phyloP scores from a whole-genome alignment of 2,888 invertebrate species.

The Caenorhabditis parvicauda region DNA sequence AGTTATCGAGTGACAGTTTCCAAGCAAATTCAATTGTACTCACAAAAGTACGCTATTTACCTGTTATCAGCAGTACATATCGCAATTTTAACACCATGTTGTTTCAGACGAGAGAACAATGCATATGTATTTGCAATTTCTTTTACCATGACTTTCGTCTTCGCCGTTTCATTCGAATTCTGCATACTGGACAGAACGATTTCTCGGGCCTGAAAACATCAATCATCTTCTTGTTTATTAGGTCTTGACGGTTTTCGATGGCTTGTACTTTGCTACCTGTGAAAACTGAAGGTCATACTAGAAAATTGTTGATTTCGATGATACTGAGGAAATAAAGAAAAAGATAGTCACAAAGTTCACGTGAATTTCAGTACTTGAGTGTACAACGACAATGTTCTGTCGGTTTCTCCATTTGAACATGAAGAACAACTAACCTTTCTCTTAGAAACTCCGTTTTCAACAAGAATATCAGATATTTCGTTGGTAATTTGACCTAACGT shows the following conservation, averaged over 20 bases:
- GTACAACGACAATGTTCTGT: too few relatives aligned
- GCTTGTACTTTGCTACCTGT: too few relatives aligned
- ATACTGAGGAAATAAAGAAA: too few relatives aligned
- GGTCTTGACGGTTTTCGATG: too few relatives aligned
- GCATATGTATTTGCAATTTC: slow-evolving; percentile 63
- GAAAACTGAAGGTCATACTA: too few relatives aligned
- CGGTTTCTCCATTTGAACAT: too few relatives aligned
- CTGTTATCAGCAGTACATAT: slow-evolving; percentile 65
- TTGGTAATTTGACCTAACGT: slow-evolving; percentile 63
- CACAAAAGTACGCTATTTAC: too few relatives aligned
- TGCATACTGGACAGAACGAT: slow-evolving; percentile 8
- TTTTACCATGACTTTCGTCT: slow-evolving; percentile 54
- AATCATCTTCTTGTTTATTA: too few relatives aligned
- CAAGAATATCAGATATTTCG: slow-evolving; percentile 60
- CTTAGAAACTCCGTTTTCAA: slow-evolving; percentile 46
- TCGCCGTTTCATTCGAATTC: slow-evolving; percentile 13
- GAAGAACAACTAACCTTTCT: slow-evolving; percentile 6
- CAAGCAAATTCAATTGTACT: neutral
- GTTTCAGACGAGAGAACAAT: slow-evolving; percentile 63
- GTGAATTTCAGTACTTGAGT: too few relatives aligned
- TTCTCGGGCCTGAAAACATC: slow-evolving; percentile 8
- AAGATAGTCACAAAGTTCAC: too few relatives aligned
- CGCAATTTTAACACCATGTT: slow-evolving; percentile 64
- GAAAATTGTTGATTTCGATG: too few relatives aligned
- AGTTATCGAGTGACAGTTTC: neutral